phyloP scores from a whole-genome alignment of 2,888 invertebrate genomes.

The Cryptocheilus praepositus region DNA sequence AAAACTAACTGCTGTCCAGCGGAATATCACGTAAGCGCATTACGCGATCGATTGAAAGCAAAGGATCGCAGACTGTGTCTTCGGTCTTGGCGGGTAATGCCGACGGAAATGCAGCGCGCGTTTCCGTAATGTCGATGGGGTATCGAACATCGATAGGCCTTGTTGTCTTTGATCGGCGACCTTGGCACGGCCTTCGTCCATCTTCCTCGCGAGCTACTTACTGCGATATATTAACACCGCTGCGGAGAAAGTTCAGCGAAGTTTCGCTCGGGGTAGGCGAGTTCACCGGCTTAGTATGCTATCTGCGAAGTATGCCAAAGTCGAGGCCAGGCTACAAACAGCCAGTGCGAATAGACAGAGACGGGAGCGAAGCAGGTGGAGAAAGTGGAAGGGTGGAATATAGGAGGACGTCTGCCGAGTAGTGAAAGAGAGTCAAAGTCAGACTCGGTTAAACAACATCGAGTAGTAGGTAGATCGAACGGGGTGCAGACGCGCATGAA shows the following conservation, averaged over 20 bases:
- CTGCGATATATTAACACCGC: constrained; percentile 22
- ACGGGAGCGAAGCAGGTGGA: constrained; percentile 41
- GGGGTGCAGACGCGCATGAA: too few species aligned
- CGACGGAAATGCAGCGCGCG: too few species aligned
- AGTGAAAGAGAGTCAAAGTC: constrained; percentile 1
- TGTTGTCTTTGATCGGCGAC: constrained; percentile 7
- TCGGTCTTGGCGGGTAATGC: too few species aligned
- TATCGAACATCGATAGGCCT: not conserved
- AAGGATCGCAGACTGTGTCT: too few species aligned
- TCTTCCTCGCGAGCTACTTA: not conserved
- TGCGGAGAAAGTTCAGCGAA: constrained; percentile 42
- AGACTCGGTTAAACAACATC: not conserved
- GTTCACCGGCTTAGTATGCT: constrained; percentile 54
- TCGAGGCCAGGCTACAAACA: constrained; percentile 53
- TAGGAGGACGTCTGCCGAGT: not conserved
- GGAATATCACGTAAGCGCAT: too few species aligned
- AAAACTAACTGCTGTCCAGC: too few species aligned
- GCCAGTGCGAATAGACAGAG: constrained; percentile 21
- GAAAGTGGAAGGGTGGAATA: constrained; percentile 34
- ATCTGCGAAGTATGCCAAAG: constrained; percentile 67
- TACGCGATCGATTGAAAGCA: too few species aligned
- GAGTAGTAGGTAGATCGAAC: too few species aligned
- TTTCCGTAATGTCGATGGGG: too few species aligned
- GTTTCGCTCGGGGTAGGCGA: constrained; percentile 34
- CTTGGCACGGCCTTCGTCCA: constrained; percentile 15